Conservation (phyloP, 2,113 vertebrate species). For the Nettapus auritus region DNA sequence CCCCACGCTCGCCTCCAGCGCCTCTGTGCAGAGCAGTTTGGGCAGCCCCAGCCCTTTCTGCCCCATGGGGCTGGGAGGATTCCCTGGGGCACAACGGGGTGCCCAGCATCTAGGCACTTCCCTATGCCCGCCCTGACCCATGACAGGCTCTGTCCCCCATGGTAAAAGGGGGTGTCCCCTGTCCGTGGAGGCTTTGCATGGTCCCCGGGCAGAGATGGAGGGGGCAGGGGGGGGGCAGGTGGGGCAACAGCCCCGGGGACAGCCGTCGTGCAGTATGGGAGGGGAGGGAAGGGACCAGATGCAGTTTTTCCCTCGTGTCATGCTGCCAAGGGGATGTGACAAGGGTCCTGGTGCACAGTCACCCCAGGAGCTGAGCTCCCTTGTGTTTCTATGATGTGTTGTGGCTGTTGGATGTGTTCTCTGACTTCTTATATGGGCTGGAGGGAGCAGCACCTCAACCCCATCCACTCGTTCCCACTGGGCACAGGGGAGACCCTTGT, state of each 20-base stretch:
- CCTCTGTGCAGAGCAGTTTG: not conserved
- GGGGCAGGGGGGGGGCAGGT: too few relatives aligned
- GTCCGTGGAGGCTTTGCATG: accelerated
- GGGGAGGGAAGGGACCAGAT: too few relatives aligned
- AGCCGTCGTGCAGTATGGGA: too few relatives aligned
- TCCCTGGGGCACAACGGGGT: accelerated
- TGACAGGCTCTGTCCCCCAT: not conserved
- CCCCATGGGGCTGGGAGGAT: not conserved
- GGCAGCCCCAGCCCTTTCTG: not conserved
- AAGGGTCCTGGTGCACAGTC: not conserved
- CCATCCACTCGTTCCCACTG: not conserved
- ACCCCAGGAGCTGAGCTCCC: not conserved
- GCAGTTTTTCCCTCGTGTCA: too few relatives aligned
- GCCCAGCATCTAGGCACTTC: not conserved
- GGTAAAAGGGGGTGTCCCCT: not conserved
- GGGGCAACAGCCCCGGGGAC: too few relatives aligned
- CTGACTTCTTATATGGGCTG: not conserved
- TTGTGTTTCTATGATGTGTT: accelerated
- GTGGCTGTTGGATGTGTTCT: accelerated
- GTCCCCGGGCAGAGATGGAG: not conserved
- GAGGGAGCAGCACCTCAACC: accelerated
- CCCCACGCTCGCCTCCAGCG: not conserved
- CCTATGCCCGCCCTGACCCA: not conserved
- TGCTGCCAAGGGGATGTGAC: too few relatives aligned
- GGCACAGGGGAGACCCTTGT: not conserved